Percentiles rank a stretch among this genome's conserved stretches.
These are phyloP conservation scores for Charina bottae DNA, from an alignment of 2,113 vertebrate genomes.

Conservation along the genomic window DNA sequence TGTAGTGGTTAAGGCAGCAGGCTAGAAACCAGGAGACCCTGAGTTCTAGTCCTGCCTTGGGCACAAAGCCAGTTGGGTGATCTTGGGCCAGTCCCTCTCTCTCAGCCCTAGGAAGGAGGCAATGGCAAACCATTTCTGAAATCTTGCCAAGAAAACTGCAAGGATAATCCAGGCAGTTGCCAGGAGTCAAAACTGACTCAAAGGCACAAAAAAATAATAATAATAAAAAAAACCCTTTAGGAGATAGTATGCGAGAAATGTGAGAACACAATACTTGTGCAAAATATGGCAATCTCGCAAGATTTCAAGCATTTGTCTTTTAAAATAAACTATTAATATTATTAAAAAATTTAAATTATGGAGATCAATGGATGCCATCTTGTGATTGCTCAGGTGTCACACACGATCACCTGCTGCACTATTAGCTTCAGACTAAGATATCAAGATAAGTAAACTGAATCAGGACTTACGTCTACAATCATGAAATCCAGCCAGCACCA, in stretches of 20 bases:
- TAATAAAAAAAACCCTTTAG: neutral
- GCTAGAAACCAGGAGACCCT: too few species aligned
- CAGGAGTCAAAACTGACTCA: neutral
- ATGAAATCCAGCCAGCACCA: conserved; percentile 99
- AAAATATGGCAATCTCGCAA: neutral
- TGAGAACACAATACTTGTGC: neutral
- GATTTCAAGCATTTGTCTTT: neutral
- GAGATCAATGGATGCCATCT: neutral
- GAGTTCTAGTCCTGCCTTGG: too few species aligned
- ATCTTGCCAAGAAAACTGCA: neutral
- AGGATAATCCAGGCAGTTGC: neutral
- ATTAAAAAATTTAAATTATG: neutral
- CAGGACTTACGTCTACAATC: conserved; percentile 92
- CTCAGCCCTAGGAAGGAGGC: neutral
- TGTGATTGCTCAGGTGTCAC: neutral
- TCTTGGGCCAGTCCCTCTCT: neutral
- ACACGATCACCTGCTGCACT: neutral
- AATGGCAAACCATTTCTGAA: neutral
- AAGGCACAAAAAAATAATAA: too few species aligned
- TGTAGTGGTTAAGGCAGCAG: too few species aligned
- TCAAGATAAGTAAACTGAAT: conserved; percentile 16
- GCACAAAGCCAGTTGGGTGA: too few species aligned
- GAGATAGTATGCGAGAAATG: neutral
- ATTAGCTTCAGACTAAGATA: neutral
- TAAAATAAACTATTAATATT: neutral